Evolutionary conservation across 2,888 invertebrate species (phyloP).

Genomic region (Rotaria macrura): DNA sequence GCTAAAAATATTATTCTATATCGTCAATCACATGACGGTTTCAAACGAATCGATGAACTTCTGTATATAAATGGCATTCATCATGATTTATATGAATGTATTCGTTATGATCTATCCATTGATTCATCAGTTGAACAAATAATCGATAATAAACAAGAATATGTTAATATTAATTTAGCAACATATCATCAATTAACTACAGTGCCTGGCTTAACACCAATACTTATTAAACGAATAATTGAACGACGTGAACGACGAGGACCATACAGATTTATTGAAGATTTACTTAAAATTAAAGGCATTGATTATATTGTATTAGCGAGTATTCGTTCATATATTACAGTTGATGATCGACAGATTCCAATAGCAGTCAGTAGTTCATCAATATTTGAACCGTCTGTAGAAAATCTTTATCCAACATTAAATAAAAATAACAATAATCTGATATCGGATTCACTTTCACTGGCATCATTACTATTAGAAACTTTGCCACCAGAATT

Average conservation of each 20-base stretch:
- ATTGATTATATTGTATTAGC: constrained; percentile 45
- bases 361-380: neutral
- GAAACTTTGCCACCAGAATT: neutral
- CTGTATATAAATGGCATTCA: too few relatives aligned
- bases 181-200: constrained; percentile 69
- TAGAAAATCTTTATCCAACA: neutral
- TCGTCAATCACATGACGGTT: constrained; percentile 65
- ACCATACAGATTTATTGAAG: constrained; percentile 62
- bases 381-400: neutral
- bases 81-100: too few relatives aligned
- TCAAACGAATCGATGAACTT: constrained; percentile 64
- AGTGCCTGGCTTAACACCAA: constrained; percentile 59
- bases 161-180: constrained; percentile 63
- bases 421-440: neutral
- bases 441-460: neutral
- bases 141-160: constrained; percentile 35
- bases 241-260: constrained; percentile 61
- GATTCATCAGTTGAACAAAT: neutral
- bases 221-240: constrained; percentile 68
- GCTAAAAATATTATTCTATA: constrained; percentile 68
- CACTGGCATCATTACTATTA: neutral
- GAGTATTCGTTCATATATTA: constrained; percentile 48
- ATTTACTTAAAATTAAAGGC: constrained; percentile 61
- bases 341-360: constrained; percentile 37
- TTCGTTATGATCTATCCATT: neutral